These are phyloP conservation scores for Nephrotoma flavescens DNA, from an alignment of 2,888 invertebrate species.

Conservation along the genomic window DNA sequence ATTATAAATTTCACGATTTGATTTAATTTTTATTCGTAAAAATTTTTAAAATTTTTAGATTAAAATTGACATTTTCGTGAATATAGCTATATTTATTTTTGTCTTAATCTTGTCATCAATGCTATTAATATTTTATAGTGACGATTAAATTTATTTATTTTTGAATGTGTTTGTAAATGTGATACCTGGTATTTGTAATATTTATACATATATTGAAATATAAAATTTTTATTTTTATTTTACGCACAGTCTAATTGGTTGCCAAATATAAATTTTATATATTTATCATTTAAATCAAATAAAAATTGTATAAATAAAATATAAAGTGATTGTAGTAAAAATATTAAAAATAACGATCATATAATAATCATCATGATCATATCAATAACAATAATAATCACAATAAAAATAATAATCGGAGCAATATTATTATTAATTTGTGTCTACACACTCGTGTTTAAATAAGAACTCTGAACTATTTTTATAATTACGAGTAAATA, in stretches of 20 bases:
- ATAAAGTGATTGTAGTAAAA: background rate
- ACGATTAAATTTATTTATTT: background rate
- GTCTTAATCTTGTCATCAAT: background rate
- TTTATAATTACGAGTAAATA: background rate
- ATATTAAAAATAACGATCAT: background rate
- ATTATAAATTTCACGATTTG: background rate
- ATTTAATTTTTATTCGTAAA: background rate
- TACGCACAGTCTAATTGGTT: background rate
- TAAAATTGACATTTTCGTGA: background rate
- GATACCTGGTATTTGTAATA: background rate
- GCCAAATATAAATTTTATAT: background rate
- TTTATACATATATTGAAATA: background rate
- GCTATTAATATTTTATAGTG: background rate
- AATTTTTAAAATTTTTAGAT: background rate
- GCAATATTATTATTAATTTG: background rate
- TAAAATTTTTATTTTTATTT: background rate
- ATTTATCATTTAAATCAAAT: background rate
- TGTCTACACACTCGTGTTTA: background rate
- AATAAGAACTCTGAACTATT: background rate
- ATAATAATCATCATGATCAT: background rate
- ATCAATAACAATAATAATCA: conserved; percentile 3
- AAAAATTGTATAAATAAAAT: background rate
- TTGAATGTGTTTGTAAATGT: background rate
- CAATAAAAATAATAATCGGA: background rate
- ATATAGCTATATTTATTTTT: background rate